Evolutionary conservation across 2,888 invertebrate species (phyloP).

Genomic region (Sphaeridia pumilis): DNA sequence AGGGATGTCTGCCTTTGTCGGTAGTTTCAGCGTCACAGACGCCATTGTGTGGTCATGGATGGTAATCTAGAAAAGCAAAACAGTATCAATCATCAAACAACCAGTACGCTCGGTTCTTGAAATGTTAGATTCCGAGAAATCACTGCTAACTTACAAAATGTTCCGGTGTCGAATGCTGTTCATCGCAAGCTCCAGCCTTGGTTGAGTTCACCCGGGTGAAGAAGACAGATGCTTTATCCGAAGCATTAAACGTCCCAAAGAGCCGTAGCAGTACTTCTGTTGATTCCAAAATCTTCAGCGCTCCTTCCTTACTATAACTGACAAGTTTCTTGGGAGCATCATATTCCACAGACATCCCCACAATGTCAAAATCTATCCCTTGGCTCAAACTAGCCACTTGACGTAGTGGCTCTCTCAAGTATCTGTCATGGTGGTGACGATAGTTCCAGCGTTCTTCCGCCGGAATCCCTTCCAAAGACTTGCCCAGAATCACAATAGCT

Average conservation of each 20-base stretch:
- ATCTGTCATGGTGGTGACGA: no score
- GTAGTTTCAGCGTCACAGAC: constrained; percentile 5
- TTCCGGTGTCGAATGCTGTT: constrained; percentile 5
- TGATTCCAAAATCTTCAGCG: neutral
- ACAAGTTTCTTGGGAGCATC: constrained; percentile 1
- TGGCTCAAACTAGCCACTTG: no score
- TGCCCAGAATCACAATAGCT: constrained; percentile 4
- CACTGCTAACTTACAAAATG: neutral
- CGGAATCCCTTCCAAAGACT: constrained; percentile 1
- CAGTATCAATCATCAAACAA: no score
- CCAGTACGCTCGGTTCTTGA: no score
- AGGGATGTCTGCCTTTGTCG: constrained; percentile 3
- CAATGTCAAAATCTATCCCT: neutral
- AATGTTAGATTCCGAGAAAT: no score
- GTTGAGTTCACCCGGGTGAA: constrained; percentile 2
- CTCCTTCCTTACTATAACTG: neutral
- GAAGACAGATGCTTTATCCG: neutral
- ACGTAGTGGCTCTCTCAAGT: no score
- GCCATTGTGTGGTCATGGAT: neutral
- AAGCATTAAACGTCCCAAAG: constrained; percentile 6
- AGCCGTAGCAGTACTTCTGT: constrained; percentile 1
- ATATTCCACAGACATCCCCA: constrained; percentile 8
- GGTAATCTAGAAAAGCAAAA: neutral
- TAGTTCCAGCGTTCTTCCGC: no score
- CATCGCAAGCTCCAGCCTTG: constrained; percentile 7